Percentiles rank a stretch among this genome's conserved stretches.
Conservation (phyloP, 1,140 invertebrate species). For the Drosophila kepulauana region DNA sequence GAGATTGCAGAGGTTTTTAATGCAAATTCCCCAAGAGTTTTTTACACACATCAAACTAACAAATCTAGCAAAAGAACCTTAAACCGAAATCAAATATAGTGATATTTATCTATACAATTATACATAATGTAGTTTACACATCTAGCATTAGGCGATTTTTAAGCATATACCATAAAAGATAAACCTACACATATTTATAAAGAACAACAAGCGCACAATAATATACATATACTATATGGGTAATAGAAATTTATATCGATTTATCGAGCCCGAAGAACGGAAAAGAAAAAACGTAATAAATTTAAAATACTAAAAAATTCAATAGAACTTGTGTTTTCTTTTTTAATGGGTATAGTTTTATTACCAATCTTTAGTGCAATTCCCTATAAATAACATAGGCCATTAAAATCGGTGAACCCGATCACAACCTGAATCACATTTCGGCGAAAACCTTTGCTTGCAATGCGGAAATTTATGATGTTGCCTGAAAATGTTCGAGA, state of each 20-base stretch:
- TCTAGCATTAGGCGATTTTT: conserved; percentile 23
- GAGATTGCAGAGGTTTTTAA: conserved; percentile 31
- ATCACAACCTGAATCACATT: conserved; percentile 41
- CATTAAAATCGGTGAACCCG: conserved; percentile 36
- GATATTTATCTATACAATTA: conserved; percentile 78
- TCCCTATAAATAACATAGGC: conserved; percentile 14
- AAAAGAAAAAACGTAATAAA: conserved; percentile 40
- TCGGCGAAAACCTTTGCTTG: conserved; percentile 49
- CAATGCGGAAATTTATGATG: conserved; percentile 58
- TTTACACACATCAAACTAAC: conserved; percentile 12
- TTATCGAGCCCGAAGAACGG: conserved; percentile 57
- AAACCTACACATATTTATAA: conserved; percentile 60
- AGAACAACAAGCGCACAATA: conserved; percentile 43
- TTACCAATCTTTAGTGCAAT: conserved; percentile 8
- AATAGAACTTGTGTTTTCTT: conserved; percentile 28
- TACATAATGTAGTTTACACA: conserved; percentile 30
- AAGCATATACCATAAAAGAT: conserved; percentile 35
- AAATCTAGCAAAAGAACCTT: conserved; percentile 60
- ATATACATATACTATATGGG: conserved; percentile 33
- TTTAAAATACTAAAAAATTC: conserved; percentile 22
- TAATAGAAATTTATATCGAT: conserved; percentile 61
- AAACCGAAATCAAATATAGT: conserved; percentile 81
- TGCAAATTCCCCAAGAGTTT: conserved; percentile 17
- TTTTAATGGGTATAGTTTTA: conserved; percentile 27
- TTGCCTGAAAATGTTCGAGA: conserved; percentile 20